phyloP scores from a whole-genome alignment of 1,140 invertebrate species.

The Meteorus sp. region DNA sequence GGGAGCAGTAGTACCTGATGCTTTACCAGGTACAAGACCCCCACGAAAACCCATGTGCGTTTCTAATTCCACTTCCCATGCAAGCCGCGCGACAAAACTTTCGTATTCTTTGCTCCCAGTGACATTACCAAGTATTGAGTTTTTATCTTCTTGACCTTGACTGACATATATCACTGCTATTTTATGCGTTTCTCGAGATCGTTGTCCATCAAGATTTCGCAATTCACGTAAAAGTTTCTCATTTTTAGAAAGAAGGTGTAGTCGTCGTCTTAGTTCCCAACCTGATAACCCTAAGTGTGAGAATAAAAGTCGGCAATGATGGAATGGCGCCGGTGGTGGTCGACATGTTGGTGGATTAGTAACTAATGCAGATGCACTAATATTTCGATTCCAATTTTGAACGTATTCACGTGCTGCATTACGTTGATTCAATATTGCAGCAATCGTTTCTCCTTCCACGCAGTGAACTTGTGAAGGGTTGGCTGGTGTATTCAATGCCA shows the following conservation, averaged over 20 bases:
- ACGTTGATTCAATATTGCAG: conserved; percentile 78
- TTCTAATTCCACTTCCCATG: conserved; percentile 96
- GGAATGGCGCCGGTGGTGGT: conserved; percentile 67
- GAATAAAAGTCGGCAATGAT: conserved; percentile 84
- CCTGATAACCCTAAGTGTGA: conserved; percentile 88
- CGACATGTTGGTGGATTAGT: conserved; percentile 45
- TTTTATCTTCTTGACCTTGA: conserved; percentile 95
- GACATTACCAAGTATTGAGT: conserved; percentile 76
- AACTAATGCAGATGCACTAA: conserved; percentile 46
- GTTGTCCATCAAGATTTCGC: conserved; percentile 89
- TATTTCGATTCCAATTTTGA: conserved; percentile 55
- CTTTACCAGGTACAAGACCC: conserved; percentile 88
- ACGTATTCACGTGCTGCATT: conserved; percentile 76
- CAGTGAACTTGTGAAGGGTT: conserved; percentile 69
- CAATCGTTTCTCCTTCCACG: conserved; percentile 81
- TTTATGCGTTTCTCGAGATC: conserved; percentile 95
- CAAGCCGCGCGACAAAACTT: conserved; percentile 90
- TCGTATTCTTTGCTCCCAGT: conserved; percentile 90
- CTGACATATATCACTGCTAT: conserved; percentile 98
- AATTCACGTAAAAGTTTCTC: conserved; percentile 90
- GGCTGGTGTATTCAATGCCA: conserved; percentile 72
- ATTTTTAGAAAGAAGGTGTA: conserved; percentile 87
- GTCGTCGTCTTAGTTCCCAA: conserved; percentile 82
- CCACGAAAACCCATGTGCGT: conserved; percentile 95
- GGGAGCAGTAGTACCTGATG: conserved; percentile 88